Evolutionary conservation across 2,797 vertebrate species (phyloP), one percentile per base, ranked within the genome.

Genomic region (Ispidina picta): DNA sequence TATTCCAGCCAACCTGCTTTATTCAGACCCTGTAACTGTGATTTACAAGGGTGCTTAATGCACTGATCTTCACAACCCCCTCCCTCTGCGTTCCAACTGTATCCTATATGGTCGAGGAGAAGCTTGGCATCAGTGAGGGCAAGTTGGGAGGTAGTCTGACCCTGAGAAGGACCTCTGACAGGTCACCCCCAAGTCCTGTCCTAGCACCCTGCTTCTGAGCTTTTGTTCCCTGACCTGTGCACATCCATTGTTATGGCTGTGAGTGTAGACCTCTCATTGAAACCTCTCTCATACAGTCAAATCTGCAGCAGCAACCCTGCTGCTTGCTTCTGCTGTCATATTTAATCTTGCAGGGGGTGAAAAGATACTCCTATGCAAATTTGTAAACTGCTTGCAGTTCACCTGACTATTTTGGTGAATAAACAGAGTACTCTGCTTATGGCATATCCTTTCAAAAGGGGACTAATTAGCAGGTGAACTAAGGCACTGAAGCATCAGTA

Each of bases 341-440:
- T 70, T 54, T 60, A n/a, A 43, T 72, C 43, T 88, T 74, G 8
- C 63, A 88, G 23, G 26, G 31, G 41, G n/a, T 66, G 43, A 83
- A 48, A 89, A 87, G 63, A 70, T 23, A 41, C 39, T 87, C 1
- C 0, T 35, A 66, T 86, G 66, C 25, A 70, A 69, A 89, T 21
- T 17, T 94, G 48, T 44, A 75, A 89, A 65, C 52, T 62, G 20
- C n/a, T 81, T 48, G 16, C 41, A 49, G 31, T 63, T 80, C 77
- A 83, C 33, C 49, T 89, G 66, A 20, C 12, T 81, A 2, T 89
- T 76, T 58, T 60, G 73, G 52, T 64, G 76, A 81, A 75, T 72
- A 89, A 73, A 14, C 25, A 77, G 39, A 51, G 46, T 73, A 66
- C 63, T 92, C 48, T 92, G 73, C 33, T 87, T 90, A 55, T 43